Conservation (phyloP, 2,888 invertebrate genomes). For the Atrina japonica region DNA sequence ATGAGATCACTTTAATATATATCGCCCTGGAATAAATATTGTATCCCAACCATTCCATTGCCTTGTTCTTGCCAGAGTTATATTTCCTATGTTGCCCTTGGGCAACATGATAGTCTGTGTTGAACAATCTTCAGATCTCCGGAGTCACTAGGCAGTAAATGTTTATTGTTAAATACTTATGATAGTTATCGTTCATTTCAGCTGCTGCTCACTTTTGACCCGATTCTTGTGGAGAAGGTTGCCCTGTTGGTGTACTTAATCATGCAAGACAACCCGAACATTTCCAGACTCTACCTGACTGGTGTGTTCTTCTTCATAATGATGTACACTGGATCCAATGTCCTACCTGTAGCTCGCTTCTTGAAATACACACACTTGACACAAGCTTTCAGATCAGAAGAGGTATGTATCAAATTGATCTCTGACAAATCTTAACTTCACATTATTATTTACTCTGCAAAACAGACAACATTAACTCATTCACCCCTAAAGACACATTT, state of each 20-base stretch:
- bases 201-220: slow-evolving; percentile 97
- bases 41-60: too few relatives aligned
- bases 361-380: slow-evolving; percentile 96
- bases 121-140: too few relatives aligned
- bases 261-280: slow-evolving; percentile 97
- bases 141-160: neutral
- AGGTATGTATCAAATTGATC: slow-evolving; percentile 83
- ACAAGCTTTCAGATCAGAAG: slow-evolving; percentile 96
- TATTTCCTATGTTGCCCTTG: too few relatives aligned
- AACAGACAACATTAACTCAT: too few relatives aligned
- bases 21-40: too few relatives aligned
- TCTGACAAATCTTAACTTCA: neutral
- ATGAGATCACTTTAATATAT: too few relatives aligned
- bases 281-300: slow-evolving; percentile 95
- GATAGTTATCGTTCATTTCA: slow-evolving; percentile 49
- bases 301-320: slow-evolving; percentile 99
- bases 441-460: neutral
- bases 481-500: too few relatives aligned
- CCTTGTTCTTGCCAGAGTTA: too few relatives aligned
- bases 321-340: slow-evolving; percentile 99
- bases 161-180: neutral
- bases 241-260: slow-evolving; percentile 88
- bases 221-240: slow-evolving; percentile 96
- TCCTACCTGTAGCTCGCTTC: slow-evolving; percentile 96
- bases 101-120: too few relatives aligned